A percentile compares a stretch with the other conserved stretches of the same genome.
Conservation (phyloP, 1,140 invertebrate genomes). For the Sitophilus oryzae region DNA sequence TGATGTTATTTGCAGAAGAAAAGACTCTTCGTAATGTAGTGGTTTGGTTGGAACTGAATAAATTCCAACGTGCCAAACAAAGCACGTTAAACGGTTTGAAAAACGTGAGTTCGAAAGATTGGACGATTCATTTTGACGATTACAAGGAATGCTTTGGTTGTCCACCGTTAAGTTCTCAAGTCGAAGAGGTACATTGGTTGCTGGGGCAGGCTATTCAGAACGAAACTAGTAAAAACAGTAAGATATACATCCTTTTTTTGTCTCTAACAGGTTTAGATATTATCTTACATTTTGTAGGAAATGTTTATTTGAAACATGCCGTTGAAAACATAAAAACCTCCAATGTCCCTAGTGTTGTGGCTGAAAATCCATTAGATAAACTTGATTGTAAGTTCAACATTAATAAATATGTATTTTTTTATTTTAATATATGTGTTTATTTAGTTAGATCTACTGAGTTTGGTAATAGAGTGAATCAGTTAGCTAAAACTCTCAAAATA, state of each 20-base stretch:
- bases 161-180: slow-evolving; percentile 47
- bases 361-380: slow-evolving; percentile 76
- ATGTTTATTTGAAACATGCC: slow-evolving; percentile 64
- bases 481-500: slow-evolving; percentile 76
- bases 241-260: slow-evolving; percentile 30
- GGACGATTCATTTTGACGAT: slow-evolving; percentile 66
- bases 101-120: slow-evolving; percentile 56
- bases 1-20: slow-evolving; percentile 57
- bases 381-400: slow-evolving; percentile 68
- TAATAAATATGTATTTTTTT: neutral
- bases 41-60: slow-evolving; percentile 91
- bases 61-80: slow-evolving; percentile 82
- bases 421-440: slow-evolving; percentile 37
- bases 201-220: slow-evolving; percentile 73
- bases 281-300: slow-evolving; percentile 51
- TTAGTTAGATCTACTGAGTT: slow-evolving; percentile 79
- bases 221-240: slow-evolving; percentile 78
- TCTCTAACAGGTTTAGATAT: neutral
- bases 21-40: slow-evolving; percentile 73
- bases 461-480: slow-evolving; percentile 65
- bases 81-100: slow-evolving; percentile 71
- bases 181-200: slow-evolving; percentile 80
- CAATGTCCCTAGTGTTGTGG: slow-evolving; percentile 60
- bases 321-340: slow-evolving; percentile 54
- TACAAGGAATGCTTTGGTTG: slow-evolving; percentile 73